These are phyloP conservation scores for Sciurus carolinensis DNA, from an alignment of 2,797 vertebrate genomes.

Conservation along the genomic window DNA sequence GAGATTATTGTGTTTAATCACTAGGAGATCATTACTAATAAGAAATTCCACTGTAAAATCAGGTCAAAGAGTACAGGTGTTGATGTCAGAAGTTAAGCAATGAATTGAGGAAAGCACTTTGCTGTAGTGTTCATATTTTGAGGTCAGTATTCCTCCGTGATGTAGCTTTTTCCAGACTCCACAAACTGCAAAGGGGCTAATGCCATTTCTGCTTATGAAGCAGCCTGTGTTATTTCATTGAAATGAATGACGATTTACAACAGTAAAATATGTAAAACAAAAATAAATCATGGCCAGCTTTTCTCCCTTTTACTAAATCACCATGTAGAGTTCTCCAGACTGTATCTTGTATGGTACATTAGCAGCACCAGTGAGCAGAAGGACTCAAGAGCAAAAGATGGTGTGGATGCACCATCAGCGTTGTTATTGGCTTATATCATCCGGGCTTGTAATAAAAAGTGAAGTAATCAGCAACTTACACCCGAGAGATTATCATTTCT, in stretches of 20 bases:
- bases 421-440: constrained; percentile 70
- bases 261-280: neutral
- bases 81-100: neutral
- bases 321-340: neutral
- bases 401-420: constrained; percentile 47
- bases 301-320: constrained; percentile 26
- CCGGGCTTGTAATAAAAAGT: constrained; percentile 77
- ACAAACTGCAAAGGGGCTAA: neutral
- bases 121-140: neutral
- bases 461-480: constrained; percentile 82
- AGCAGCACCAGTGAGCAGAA: constrained; percentile 63
- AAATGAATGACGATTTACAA: neutral
- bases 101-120: neutral
- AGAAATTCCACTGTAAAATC: neutral
- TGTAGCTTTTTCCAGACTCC: neutral
- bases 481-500: constrained; percentile 81
- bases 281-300: neutral
- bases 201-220: neutral
- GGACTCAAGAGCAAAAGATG: constrained; percentile 23
- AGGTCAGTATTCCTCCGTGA: neutral
- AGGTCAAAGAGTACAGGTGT: neutral
- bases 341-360: neutral
- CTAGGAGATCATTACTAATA: neutral
- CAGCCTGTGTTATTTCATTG: neutral
- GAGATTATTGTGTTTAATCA: neutral